Percentiles rank a stretch among this genome's conserved stretches.
These are phyloP conservation scores for Mimas tiliae DNA, from an alignment of 2,888 invertebrate species.

Conservation along the genomic window DNA sequence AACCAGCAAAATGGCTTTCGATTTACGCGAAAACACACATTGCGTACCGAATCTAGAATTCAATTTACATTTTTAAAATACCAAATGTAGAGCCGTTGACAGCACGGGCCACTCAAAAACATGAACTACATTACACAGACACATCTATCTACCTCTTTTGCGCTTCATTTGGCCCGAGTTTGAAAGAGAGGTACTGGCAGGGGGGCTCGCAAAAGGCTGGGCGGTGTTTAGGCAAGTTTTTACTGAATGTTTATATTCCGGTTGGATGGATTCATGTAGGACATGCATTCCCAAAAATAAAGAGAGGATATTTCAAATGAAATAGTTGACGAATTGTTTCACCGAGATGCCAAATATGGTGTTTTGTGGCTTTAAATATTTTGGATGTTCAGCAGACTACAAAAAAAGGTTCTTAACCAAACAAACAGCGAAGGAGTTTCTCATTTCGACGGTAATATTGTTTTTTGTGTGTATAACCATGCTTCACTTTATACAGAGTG, in stretches of 20 bases:
- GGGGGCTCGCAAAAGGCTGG: conserved; percentile 36
- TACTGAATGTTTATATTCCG: conserved; percentile 43
- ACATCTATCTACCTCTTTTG: conserved; percentile 24
- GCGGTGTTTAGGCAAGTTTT: conserved; percentile 40
- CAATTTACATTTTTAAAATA: conserved; percentile 43
- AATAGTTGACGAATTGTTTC: neutral
- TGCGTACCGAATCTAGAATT: conserved; percentile 30
- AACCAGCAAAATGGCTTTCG: neutral
- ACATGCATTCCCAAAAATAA: conserved; percentile 21
- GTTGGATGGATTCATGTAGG: conserved; percentile 14
- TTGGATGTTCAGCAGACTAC: neutral
- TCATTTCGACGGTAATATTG: too few species aligned
- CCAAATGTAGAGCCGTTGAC: conserved; percentile 33
- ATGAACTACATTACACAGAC: conserved; percentile 17
- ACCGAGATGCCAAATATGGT: neutral
- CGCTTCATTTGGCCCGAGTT: conserved; percentile 16
- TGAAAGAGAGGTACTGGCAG: neutral
- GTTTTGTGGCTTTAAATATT: neutral
- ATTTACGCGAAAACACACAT: conserved; percentile 12
- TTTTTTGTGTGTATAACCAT: too few species aligned
- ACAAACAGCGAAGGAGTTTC: too few species aligned
- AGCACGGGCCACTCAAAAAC: conserved; percentile 25
- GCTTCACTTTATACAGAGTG: too few species aligned
- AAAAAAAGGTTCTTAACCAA: neutral
- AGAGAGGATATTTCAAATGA: neutral